Conservation (phyloP, 1,140 invertebrate genomes). For the Tetramorium simillimum region DNA sequence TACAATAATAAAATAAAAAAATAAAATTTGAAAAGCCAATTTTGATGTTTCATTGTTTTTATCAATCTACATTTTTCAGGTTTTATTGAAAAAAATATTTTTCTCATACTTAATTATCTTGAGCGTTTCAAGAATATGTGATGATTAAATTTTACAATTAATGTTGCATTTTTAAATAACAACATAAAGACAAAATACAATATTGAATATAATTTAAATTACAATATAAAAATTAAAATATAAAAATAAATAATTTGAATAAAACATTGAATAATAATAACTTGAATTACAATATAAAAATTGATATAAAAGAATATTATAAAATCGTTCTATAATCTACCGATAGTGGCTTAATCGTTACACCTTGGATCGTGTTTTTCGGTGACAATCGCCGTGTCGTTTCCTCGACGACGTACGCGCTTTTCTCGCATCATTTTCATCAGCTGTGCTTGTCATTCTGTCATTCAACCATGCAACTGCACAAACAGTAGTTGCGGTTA, state of each 20-base stretch:
- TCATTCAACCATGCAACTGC: background rate
- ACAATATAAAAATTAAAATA: too few species aligned
- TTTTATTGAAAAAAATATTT: background rate
- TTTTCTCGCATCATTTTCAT: background rate
- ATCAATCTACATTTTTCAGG: background rate
- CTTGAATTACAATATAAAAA: background rate
- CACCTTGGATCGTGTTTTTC: background rate
- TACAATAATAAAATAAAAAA: background rate
- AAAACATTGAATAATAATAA: too few species aligned
- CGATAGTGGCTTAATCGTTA: background rate
- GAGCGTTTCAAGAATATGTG: too few species aligned
- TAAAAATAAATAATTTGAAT: too few species aligned
- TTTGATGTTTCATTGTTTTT: background rate
- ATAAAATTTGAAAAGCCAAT: background rate
- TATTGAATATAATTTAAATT: too few species aligned
- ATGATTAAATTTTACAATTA: too few species aligned
- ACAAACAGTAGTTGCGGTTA: background rate
- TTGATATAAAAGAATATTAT: too few species aligned
- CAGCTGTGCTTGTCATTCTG: conserved; percentile 26
- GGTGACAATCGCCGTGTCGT: background rate
- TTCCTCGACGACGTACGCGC: background rate
- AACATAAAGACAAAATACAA: too few species aligned
- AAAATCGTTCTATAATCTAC: background rate
- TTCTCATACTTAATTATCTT: background rate
- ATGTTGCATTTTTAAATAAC: too few species aligned